Conservation (phyloP, 92 coral and sea anemone species). For the Zoanthus sansibaricus region DNA sequence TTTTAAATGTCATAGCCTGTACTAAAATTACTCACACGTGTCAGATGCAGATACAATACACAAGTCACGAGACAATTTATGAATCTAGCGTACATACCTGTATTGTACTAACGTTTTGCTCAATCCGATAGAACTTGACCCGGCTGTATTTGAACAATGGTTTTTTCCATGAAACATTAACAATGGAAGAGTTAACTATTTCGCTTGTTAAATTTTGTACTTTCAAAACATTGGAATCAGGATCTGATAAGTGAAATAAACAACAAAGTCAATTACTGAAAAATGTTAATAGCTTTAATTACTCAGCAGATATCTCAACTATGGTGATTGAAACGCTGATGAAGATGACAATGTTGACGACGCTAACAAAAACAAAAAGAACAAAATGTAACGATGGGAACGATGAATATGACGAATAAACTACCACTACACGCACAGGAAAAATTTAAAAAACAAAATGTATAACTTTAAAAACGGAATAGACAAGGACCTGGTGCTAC, state of each 20-base stretch:
- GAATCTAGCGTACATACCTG: neutral
- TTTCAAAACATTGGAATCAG: slow-evolving; percentile 13
- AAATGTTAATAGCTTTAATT: neutral
- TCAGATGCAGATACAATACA: neutral
- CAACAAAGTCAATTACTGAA: neutral
- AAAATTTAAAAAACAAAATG: neutral
- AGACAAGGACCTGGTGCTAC: neutral
- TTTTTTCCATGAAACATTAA: slow-evolving; percentile 25
- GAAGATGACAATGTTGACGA: neutral
- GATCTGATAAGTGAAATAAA: neutral
- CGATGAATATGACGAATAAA: neutral
- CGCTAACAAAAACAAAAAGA: neutral
- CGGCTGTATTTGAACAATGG: slow-evolving; percentile 25
- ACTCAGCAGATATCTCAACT: neutral
- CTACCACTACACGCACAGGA: neutral
- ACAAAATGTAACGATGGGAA: neutral
- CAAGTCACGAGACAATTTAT: too few relatives aligned
- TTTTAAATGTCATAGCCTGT: too few relatives aligned
- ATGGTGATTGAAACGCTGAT: neutral
- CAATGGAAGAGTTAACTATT: neutral
- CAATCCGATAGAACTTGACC: slow-evolving; percentile 3
- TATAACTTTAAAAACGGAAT: neutral
- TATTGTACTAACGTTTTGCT: neutral
- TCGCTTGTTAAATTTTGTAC: slow-evolving; percentile 5
- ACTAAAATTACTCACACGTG: neutral